Conservation (phyloP, 2,797 vertebrate species). For the Pseudomugil gertrudae region DNA sequence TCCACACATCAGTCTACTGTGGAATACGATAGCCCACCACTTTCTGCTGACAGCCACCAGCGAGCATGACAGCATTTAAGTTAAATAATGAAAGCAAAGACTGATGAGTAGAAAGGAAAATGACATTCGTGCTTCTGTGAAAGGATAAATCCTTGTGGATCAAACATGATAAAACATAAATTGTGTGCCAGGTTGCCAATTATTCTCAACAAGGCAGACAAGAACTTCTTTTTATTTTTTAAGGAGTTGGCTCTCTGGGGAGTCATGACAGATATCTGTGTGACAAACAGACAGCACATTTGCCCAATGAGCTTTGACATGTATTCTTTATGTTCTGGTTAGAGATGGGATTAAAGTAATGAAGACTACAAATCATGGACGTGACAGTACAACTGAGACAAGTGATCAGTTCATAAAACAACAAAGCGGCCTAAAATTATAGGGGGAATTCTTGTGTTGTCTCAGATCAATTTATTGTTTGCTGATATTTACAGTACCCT, state of each 20-base stretch:
- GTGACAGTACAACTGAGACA: conserved; percentile 13
- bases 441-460: too few relatives aligned
- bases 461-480: too few relatives aligned
- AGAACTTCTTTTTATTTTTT: conserved; percentile 2
- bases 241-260: conserved; percentile 12
- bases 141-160: conserved; percentile 7
- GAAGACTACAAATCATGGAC: conserved; percentile 21
- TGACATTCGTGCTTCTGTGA: background rate
- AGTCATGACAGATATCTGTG: conserved; percentile 11
- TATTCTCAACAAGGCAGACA: conserved; percentile 5
- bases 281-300: background rate
- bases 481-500: too few relatives aligned
- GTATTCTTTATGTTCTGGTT: conserved; percentile 10
- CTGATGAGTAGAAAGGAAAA: background rate
- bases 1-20: conserved; percentile 9
- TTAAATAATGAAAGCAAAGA: background rate
- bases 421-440: background rate
- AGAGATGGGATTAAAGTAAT: conserved; percentile 21
- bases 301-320: conserved; percentile 1
- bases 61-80: conserved; percentile 10
- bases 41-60: conserved; percentile 12
- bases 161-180: conserved; percentile 17
- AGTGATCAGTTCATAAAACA: background rate
- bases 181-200: conserved; percentile 2
- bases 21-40: conserved; percentile 3